A percentile compares a stretch with the other conserved stretches of the same genome.
Evolutionary conservation across 2,113 vertebrate species (phyloP).

Genomic region (Archilochus colubris): DNA sequence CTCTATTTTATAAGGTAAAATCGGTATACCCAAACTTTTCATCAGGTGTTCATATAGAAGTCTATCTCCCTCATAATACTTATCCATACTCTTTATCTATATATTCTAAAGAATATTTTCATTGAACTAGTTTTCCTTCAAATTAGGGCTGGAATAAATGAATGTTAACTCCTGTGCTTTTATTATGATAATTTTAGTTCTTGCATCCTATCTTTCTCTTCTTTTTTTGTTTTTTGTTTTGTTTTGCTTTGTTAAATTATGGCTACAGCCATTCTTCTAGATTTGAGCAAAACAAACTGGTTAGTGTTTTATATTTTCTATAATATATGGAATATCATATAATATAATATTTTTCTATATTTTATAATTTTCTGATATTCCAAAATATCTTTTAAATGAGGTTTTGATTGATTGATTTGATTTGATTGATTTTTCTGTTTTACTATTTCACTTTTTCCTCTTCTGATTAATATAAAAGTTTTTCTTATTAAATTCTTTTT

Average conservation of each 20-base stretch:
- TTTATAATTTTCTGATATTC: too few relatives aligned
- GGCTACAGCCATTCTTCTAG: neutral
- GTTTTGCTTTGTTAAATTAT: neutral
- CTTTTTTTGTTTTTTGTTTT: too few relatives aligned
- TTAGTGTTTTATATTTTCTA: neutral
- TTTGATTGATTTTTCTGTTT: too few relatives aligned
- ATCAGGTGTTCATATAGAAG: accelerated
- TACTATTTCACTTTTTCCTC: too few relatives aligned
- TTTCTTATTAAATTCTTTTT: neutral
- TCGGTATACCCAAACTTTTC: neutral
- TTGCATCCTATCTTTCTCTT: neutral
- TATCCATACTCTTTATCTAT: neutral
- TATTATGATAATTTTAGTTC: neutral
- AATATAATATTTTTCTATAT: too few relatives aligned
- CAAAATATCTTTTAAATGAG: too few relatives aligned
- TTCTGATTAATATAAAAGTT: neutral
- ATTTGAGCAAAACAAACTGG: neutral
- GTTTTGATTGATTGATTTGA: too few relatives aligned
- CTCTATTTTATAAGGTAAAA: neutral
- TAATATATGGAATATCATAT: too few relatives aligned
- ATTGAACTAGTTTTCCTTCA: neutral
- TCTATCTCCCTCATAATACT: neutral
- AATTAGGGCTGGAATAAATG: neutral
- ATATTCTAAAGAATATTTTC: neutral
- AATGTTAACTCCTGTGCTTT: neutral